These are phyloP conservation scores for Rhinichthys osculus DNA, from an alignment of 2,797 vertebrate species.

Conservation along the genomic window DNA sequence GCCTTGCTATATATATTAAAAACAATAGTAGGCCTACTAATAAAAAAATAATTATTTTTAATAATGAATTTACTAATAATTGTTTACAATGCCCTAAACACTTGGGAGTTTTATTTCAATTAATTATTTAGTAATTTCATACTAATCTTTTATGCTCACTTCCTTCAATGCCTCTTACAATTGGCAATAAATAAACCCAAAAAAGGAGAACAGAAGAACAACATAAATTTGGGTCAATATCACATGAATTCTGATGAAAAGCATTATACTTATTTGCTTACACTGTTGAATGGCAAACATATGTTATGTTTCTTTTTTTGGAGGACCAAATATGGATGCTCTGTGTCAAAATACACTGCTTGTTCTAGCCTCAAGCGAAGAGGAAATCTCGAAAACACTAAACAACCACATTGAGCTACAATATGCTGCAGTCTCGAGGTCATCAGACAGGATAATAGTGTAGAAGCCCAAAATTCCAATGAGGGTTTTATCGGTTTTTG, in stretches of 20 bases:
- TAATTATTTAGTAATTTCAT: background rate
- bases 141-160: background rate
- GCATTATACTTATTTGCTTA: background rate
- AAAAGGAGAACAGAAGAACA: background rate
- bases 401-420: conserved; percentile 5
- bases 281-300: background rate
- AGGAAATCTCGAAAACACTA: background rate
- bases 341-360: conserved; percentile 16
- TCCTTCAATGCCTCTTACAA: background rate
- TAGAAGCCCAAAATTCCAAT: background rate
- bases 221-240: background rate
- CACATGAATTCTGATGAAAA: background rate
- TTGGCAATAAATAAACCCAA: background rate
- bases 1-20: background rate
- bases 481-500: background rate
- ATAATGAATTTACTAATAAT: background rate
- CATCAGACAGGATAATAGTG: background rate
- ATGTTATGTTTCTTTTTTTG: background rate
- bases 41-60: background rate
- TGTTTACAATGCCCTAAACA: background rate
- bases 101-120: background rate
- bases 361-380: background rate
- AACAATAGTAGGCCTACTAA: background rate
- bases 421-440: conserved; percentile 1
- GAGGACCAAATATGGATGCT: background rate